Conservation (phyloP, 2,888 invertebrate genomes). For the Eilema sororculum region DNA sequence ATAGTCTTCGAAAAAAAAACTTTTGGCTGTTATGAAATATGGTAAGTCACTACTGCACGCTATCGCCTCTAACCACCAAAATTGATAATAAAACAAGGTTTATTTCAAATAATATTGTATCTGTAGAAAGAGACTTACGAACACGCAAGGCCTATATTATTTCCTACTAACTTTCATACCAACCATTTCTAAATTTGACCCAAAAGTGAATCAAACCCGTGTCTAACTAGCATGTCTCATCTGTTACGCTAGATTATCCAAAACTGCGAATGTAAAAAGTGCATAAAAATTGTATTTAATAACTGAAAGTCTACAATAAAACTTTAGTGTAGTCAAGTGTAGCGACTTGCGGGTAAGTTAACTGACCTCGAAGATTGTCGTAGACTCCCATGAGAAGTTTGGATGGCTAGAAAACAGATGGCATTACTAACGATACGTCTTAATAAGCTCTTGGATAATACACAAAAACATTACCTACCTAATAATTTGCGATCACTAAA, state of each 20-base stretch:
- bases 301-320: background rate
- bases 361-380: no score
- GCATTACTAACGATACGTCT: no score
- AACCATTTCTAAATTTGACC: constrained; percentile 4
- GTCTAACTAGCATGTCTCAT: background rate
- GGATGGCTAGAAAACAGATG: no score
- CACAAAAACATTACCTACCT: no score
- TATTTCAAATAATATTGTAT: background rate
- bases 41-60: background rate
- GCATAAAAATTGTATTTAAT: background rate
- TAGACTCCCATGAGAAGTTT: no score
- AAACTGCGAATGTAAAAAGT: constrained; percentile 1
- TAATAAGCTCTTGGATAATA: no score
- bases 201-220: constrained; percentile 11
- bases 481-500: no score
- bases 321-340: no score
- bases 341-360: no score
- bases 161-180: background rate
- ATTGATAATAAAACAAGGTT: background rate
- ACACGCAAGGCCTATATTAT: background rate
- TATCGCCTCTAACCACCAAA: background rate
- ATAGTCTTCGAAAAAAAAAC: no score
- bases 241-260: background rate
- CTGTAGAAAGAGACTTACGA: background rate
- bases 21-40: background rate